Percentiles rank a stretch among this genome's conserved stretches.
Evolutionary conservation across 2,797 vertebrate genomes (phyloP).

Genomic region (Premnoplex brunnescens): DNA sequence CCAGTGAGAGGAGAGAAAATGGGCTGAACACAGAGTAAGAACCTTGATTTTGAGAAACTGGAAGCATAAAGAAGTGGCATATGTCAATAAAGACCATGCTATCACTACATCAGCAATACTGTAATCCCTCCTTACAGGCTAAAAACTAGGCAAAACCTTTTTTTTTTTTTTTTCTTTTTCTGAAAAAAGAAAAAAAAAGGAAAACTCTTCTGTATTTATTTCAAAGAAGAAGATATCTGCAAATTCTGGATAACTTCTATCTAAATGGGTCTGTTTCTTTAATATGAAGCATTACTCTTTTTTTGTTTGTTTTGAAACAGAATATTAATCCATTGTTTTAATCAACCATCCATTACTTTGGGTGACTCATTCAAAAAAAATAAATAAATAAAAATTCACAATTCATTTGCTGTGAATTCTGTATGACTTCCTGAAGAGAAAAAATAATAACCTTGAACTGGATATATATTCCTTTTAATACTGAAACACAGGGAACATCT

Average conservation of each 20-base stretch:
- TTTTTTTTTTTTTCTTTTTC: no score
- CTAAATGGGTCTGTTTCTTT: background rate
- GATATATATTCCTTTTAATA: background rate
- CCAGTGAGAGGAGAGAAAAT: background rate
- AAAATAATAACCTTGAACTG: background rate
- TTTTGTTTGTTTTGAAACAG: background rate
- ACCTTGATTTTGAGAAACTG: background rate
- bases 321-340: background rate
- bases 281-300: background rate
- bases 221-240: background rate
- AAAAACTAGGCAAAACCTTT: background rate
- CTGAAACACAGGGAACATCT: rapidly evolving
- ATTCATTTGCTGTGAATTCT: background rate
- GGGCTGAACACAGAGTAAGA: background rate
- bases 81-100: background rate
- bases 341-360: background rate
- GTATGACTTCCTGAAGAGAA: background rate
- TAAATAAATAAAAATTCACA: background rate
- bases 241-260: background rate
- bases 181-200: background rate
- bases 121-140: background rate
- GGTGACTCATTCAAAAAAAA: background rate
- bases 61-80: background rate
- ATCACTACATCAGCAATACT: background rate
- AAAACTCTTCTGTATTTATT: background rate